Percentiles rank a stretch among this genome's conserved stretches.
phyloP scores from a whole-genome alignment of 2,113 vertebrate species.

The Clarias gariepinus region DNA sequence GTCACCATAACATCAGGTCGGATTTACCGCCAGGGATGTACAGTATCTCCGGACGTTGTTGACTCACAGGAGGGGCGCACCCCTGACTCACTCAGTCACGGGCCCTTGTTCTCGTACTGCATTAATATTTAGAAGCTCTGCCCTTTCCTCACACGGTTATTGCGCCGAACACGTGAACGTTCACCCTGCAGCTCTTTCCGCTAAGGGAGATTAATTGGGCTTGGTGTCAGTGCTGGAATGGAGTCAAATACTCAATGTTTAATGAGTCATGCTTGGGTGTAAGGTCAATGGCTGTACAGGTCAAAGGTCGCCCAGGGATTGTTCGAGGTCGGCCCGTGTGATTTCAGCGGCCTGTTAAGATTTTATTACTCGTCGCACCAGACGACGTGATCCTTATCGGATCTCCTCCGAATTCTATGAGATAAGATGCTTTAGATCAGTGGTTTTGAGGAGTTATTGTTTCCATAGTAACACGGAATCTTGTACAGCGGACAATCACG shows the following conservation, averaged over 20 bases:
- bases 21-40: not conserved
- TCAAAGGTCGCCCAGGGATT: not conserved
- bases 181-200: not conserved
- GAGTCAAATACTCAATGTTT: conserved; percentile 18
- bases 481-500: not conserved
- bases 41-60: not conserved
- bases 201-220: conserved; percentile 21
- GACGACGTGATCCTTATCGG: not conserved
- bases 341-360: not conserved
- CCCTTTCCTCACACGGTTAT: conserved; percentile 19
- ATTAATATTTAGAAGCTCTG: conserved; percentile 31
- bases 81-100: not conserved
- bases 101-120: not conserved
- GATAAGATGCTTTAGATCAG: not conserved
- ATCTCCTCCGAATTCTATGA: not conserved
- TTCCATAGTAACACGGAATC: not conserved
- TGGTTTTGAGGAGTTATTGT: not conserved
- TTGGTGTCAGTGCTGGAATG: conserved; percentile 17
- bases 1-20: not conserved
- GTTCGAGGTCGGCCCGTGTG: not conserved
- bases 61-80: not conserved
- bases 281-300: not conserved
- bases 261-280: conserved; percentile 20
- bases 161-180: conserved; percentile 14
- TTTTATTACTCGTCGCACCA: not conserved